Evolutionary conservation across 2,797 vertebrate genomes (phyloP), one percentile per base, ranked within the genome.

Genomic region (Diceros bicornis): DNA sequence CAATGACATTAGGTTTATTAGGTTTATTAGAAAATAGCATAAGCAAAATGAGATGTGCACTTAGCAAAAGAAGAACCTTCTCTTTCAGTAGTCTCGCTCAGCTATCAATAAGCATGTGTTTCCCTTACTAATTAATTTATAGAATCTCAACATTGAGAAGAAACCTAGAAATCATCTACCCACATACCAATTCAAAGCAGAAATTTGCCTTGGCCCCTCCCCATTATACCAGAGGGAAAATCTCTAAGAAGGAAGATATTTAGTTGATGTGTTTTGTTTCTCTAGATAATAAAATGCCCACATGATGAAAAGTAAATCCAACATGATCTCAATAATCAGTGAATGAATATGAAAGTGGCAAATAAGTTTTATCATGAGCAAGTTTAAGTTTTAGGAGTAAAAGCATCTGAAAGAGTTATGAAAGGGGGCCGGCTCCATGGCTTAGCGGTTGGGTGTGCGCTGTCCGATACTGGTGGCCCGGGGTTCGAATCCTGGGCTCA

Each of bases 331-430:
- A 69, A 12, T 87, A 87, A 90, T 91, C 50, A 52, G 20, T 57
- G 2, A 69, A 20, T 84, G 52, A 37, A 20, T 62, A 64, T 29
- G 14, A 96, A 88, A 81, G 59, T 34, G 32, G 32, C 34, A 69
- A 72, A 6, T 81, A 83, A 66, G 5, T 32, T 20, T 85, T 47
- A 84, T 86, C n/a, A 47, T 0, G 7, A 88, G 29, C n/a, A 68
- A 95, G 37, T 75, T 91, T 79, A 82, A 61, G 27, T 41, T 64
- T 90, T 79, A 75, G n/a, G 55, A 83, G n/a, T 50, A 95, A 86
- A 55, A 37, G 52, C 41, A 34, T 18, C 77, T 50, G 34, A 55
- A 88, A 47, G 23, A 55, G 9, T 47, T 55, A 59, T 75, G 34
- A n/a, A 68, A 64, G 75, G 37, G 37, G 37, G 37, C 37, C 37